phyloP scores from a whole-genome alignment of 2,797 vertebrate genomes.

The Tinamus major region DNA sequence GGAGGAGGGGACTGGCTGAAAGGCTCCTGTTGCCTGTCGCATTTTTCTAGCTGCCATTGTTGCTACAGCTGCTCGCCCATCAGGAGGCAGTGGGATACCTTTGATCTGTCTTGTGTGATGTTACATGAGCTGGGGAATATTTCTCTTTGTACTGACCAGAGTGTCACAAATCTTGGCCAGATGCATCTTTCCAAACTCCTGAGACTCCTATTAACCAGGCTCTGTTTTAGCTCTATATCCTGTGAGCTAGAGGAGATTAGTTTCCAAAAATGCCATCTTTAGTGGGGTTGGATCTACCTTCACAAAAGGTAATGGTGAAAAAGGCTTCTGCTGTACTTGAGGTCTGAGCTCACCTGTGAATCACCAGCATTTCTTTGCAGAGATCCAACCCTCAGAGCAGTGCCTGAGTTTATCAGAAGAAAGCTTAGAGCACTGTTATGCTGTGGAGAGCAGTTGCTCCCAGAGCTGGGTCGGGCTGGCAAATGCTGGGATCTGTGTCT shows the following conservation, averaged over 20 bases:
- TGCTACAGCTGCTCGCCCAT: slow-evolving; percentile 63
- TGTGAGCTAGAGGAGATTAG: background rate
- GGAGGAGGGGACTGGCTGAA: background rate
- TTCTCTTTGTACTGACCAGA: slow-evolving; percentile 30
- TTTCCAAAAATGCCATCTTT: slow-evolving; percentile 1
- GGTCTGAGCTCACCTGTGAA: background rate
- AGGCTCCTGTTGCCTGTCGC: background rate
- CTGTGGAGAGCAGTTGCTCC: background rate
- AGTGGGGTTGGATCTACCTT: background rate
- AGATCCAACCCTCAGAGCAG: background rate
- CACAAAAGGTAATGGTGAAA: background rate
- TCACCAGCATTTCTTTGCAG: background rate
- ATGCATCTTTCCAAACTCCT: background rate
- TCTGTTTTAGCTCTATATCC: background rate
- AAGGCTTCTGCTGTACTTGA: background rate
- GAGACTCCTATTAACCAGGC: background rate
- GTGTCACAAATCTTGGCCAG: slow-evolving; percentile 36
- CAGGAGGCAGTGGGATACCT: slow-evolving; percentile 29
- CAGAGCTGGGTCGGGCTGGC: background rate
- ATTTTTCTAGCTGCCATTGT: slow-evolving; percentile 52
- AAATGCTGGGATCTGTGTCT: background rate
- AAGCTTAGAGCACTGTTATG: background rate
- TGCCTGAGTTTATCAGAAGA: background rate
- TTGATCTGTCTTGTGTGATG: slow-evolving; percentile 60
- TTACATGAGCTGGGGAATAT: slow-evolving; percentile 28